Base-by-base conservation (phyloP, 2,113 vertebrate genomes). In the Chaetura pelagica region DNA sequence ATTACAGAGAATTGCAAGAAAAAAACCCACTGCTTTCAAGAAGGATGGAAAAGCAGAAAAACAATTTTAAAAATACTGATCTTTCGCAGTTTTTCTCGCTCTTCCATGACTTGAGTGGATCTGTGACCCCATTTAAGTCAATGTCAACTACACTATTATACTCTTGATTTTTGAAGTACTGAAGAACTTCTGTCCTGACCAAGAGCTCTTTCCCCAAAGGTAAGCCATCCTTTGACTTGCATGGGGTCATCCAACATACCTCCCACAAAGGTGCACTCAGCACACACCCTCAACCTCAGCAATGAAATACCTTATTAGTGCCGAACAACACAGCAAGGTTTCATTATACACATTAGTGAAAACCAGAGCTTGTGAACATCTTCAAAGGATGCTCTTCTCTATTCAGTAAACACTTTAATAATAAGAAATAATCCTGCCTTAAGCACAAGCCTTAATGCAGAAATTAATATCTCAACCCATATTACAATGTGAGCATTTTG, bases 211-310 rank as follows among this genome's bases (percentile, higher is more conserved):
- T 90, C 54, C 34, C 24, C 42, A 42, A 89, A 74, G 3, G 9
- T 7, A 23, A 12, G 7, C 4, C 15, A 21, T 23, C 20, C 35
- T 12, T 24, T 0, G 3, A 9, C 29, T 32, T 29, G 0, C 1
- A 3, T 59, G 34, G 38, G 4, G 46, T 7, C 46, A 8, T 61
- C 40, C 24, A 49, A 62, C 5, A 24, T 21, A 6, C 6, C 3
- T 23, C 52, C 42, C 18, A 46, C 10, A 68, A 63, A n/a, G 9
- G 14, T 75, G 75, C 38, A 17, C 18, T 69, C 66, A 61, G 18
- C 22, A 34, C 22, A 34, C 21, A 68, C 8, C 10, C 84, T 75
- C 38, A 24, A 49, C 12, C 21, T 76, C 35, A 57, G 14, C 35
- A 74, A 15, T 18, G 15, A 77, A 58, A 40, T 10, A 62, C 4